A percentile compares a stretch with the other conserved stretches of the same genome.
phyloP scores from a whole-genome alignment of 1,140 invertebrate genomes.

The Cydia splendana region DNA sequence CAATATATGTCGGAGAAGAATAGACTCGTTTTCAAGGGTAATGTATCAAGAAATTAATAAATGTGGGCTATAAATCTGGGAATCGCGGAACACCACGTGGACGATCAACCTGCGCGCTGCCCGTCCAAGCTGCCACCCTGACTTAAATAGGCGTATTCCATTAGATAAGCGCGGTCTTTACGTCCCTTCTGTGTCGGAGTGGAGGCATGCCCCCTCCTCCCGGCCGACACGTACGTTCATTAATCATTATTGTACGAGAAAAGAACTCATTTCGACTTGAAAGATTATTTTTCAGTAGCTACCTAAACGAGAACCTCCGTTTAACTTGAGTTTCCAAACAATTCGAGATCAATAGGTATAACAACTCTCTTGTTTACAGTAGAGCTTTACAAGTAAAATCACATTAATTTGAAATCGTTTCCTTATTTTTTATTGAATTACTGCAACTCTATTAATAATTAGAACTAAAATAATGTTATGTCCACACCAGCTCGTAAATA shows the following conservation, averaged over 20 bases:
- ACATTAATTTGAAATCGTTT: no score
- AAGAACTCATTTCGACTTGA: conserved; percentile 25
- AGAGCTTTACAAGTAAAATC: no score
- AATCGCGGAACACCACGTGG: conserved; percentile 18
- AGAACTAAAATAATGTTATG: no score
- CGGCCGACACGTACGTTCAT: conserved; percentile 21
- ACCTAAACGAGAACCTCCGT: background rate
- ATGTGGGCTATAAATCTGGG: conserved; percentile 22
- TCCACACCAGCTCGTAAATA: no score
- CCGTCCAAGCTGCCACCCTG: background rate
- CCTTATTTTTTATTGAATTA: no score
- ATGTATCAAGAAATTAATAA: conserved; percentile 21
- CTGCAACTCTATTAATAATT: no score
- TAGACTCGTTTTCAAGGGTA: background rate
- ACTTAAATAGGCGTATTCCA: background rate
- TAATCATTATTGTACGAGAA: conserved; percentile 32
- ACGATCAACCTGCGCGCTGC: background rate
- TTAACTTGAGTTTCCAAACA: background rate
- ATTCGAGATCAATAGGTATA: background rate
- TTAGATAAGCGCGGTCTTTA: background rate
- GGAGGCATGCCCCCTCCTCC: background rate
- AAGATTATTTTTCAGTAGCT: conserved; percentile 22
- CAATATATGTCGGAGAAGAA: background rate
- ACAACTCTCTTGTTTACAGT: no score
- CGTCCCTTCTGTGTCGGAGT: background rate